Base-by-base conservation (phyloP, 2,888 invertebrate species). In the Koerneria pararmatus region DNA sequence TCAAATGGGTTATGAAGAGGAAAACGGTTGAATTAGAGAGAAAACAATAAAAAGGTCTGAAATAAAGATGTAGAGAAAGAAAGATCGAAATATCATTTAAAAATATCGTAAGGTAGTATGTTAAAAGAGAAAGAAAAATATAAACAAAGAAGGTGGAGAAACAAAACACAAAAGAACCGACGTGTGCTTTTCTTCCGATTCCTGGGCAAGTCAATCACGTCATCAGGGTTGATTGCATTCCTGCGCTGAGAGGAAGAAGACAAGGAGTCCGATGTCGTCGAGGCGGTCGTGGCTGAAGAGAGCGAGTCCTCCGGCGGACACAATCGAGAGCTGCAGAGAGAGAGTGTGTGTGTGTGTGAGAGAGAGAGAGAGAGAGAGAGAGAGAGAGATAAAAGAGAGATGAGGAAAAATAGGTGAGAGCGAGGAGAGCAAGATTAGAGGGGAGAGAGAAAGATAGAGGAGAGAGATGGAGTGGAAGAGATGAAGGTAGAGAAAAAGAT, bases 161-260 rank as follows among this genome's bases (percentile, higher is more conserved):
- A 19, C 8, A 41, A 19, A 41, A 41, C 41, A 19, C 11, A 41
- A 11, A 37, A 24, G 15, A 22, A 29, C 37, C n/a, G 22, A 74
- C 74, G 73, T 49, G 72, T 71, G 49, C 74, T 75, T 59, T 76
- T 76, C 57, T 76, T 76, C 46, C 75, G 76, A 58, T 74, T 59
- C 66, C 75, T 71, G 1, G 74, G 74, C 58, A 78, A 78, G 1
- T 79, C 77, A 54, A 79, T 71, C 11, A 73, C 77, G 58, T 81
- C 80, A 31, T 76, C 76, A 11, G 78, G 79, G 66, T 78, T 79
- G 58, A 81, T 74, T 2, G 81, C 81, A 62, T 81, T 81, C 27
- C 81, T 62, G 24, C 81, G 70, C 2, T 74, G 71, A 27, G 74
- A 69, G 15, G 77, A 73, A 19, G 74, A 57, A 1, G 77, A 76